A percentile compares a stretch with the other conserved stretches of the same genome.
Conservation (phyloP, 2,888 invertebrate species). For the Xestoiulus laeticollis region DNA sequence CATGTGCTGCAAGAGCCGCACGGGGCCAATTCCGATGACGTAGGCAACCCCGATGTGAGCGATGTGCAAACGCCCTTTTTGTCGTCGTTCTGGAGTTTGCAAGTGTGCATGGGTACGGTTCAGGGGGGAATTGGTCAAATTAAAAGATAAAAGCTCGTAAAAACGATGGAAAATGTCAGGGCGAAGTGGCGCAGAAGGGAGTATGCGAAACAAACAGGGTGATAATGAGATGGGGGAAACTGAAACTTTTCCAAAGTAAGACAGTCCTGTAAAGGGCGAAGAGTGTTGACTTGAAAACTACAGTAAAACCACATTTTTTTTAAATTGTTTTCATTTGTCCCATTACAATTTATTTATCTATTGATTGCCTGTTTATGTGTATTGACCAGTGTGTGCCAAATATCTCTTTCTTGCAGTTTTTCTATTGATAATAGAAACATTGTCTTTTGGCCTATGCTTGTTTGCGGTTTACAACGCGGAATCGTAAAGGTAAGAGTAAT, state of each 20-base stretch:
- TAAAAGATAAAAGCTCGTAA: slow-evolving; percentile 43
- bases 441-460: too few species aligned
- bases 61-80: slow-evolving; percentile 7
- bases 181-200: not conserved
- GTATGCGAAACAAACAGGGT: not conserved
- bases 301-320: too few species aligned
- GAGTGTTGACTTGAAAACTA: too few species aligned
- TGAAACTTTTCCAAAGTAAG: not conserved
- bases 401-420: too few species aligned
- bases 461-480: too few species aligned
- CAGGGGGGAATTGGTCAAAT: slow-evolving; percentile 36
- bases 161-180: slow-evolving; percentile 35
- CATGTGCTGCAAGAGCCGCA: not conserved
- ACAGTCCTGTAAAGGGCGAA: too few species aligned
- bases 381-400: too few species aligned
- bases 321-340: too few species aligned
- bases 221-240: not conserved
- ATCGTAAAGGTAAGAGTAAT: too few species aligned
- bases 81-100: not conserved
- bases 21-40: slow-evolving; percentile 34
- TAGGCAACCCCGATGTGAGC: slow-evolving; percentile 5
- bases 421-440: too few species aligned
- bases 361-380: too few species aligned
- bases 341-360: too few species aligned
- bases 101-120: not conserved